phyloP scores from a whole-genome alignment of 2,888 invertebrate genomes.

The Acrocera orbiculus region DNA sequence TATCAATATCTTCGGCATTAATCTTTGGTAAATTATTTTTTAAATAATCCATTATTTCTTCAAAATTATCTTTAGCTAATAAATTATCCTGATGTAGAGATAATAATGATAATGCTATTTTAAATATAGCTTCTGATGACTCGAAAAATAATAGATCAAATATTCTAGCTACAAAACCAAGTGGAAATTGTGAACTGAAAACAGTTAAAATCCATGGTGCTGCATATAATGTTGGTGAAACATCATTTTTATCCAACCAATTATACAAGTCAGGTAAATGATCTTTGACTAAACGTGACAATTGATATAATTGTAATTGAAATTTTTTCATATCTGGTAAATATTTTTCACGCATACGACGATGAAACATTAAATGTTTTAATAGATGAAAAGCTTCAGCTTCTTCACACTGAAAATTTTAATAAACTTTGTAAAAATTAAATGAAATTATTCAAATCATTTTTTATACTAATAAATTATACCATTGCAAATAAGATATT shows the following conservation, averaged over 20 bases:
- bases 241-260: slow-evolving; percentile 74
- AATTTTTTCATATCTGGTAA: slow-evolving; percentile 88
- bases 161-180: slow-evolving; percentile 87
- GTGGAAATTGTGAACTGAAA: slow-evolving; percentile 90
- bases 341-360: slow-evolving; percentile 76
- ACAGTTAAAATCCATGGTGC: slow-evolving; percentile 94
- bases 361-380: slow-evolving; percentile 78
- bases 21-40: slow-evolving; percentile 63
- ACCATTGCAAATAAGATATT: too few relatives aligned
- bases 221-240: slow-evolving; percentile 85
- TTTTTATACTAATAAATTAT: too few relatives aligned
- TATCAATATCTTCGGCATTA: slow-evolving; percentile 48
- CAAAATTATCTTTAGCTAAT: slow-evolving; percentile 72
- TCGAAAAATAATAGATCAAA: slow-evolving; percentile 85
- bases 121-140: slow-evolving; percentile 77
- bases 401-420: slow-evolving; percentile 65
- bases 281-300: slow-evolving; percentile 81
- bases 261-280: slow-evolving; percentile 68
- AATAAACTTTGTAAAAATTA: slow-evolving; percentile 4
- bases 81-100: slow-evolving; percentile 71
- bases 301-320: slow-evolving; percentile 78
- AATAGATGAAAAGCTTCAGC: slow-evolving; percentile 74
- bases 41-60: slow-evolving; percentile 83
- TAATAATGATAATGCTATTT: slow-evolving; percentile 70
- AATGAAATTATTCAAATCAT: too few relatives aligned